Conservation (phyloP, 2,113 vertebrate genomes). For the Aphyosemion australe region DNA sequence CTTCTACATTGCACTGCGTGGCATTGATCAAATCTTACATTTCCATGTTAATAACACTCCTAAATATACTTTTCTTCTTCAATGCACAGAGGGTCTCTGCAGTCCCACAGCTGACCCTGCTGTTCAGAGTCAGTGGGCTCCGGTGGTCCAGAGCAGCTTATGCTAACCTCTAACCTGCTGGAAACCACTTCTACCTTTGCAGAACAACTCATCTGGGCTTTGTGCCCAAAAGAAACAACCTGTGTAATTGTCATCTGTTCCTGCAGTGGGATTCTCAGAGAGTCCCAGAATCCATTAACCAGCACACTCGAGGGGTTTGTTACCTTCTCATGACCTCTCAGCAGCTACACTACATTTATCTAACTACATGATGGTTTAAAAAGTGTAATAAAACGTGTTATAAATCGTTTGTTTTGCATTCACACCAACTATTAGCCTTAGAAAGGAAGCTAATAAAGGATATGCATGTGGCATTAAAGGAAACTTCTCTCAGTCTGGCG, state of each 20-base stretch:
- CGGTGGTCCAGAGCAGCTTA: slow-evolving; percentile 22
- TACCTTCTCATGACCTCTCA: not conserved
- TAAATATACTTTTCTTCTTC: too few species aligned
- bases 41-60: too few species aligned
- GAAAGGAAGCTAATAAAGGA: too few species aligned
- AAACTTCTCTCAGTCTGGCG: too few species aligned
- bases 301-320: not conserved
- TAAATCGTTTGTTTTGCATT: too few species aligned
- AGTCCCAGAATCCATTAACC: too few species aligned
- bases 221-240: slow-evolving; percentile 47
- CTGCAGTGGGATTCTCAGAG: slow-evolving; percentile 26
- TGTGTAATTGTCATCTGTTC: slow-evolving; percentile 45
- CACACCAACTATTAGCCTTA: too few species aligned
- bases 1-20: too few species aligned
- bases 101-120: slow-evolving; percentile 30
- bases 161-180: slow-evolving; percentile 58
- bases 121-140: slow-evolving; percentile 15
- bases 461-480: too few species aligned
- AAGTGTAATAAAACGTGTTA: too few species aligned
- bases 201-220: slow-evolving; percentile 55
- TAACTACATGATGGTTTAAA: too few species aligned
- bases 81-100: not conserved
- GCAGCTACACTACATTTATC: not conserved
- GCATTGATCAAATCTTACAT: too few species aligned
- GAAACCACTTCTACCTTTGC: slow-evolving; percentile 44